Base-by-base conservation (phyloP, 2,888 invertebrate genomes). In the Amorpha juglandis region DNA sequence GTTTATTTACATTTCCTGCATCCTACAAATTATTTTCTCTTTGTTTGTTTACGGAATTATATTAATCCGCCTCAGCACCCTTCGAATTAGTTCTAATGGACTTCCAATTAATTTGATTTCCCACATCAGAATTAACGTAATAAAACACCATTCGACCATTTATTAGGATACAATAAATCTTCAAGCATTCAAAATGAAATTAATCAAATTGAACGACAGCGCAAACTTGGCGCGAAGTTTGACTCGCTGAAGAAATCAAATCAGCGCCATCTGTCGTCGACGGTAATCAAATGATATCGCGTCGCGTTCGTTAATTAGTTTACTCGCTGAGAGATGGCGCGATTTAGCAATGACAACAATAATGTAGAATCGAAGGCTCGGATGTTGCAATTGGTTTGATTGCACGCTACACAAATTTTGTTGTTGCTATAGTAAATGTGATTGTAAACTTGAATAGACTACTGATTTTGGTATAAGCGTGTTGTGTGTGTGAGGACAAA, bases 241-340 rank as follows among this genome's bases (percentile, higher is more conserved):
- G 64, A 68, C 70, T 70, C 71, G 64, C 80, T 83, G 79, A 73
- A 75, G 74, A 71, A 83, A 91, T 91, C 81, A 76, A 88, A 90
- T 91, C 86, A 88, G 72, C 79, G 86, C 83, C 90, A 91, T 91
- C 90, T 90, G 91, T 79, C 82, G 82, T 52, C 50, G 68, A 70
- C 68, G 70, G 84, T 89, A 90, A 92, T 91, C 89, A 86, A 92
- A 92, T 91, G 87, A 91, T 88, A 89, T 88, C 84, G 86, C 80
- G 84, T 83, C 85, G 81, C 81, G 74, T 75, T 70, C 75, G 68
- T 74, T 88, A 91, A 91, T 92, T 91, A 83, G 87, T 87, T 91
- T 91, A 90, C 42, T 2, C 68, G 69, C 75, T 81, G 76, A 78
- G 78, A 84, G 86, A 87, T 83, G 79, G 64, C 64, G 64, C 38